Percentiles rank a stretch among this genome's conserved stretches.
These are phyloP conservation scores for Pipa parva DNA, from an alignment of 2,113 vertebrate species.

Conservation along the genomic window DNA sequence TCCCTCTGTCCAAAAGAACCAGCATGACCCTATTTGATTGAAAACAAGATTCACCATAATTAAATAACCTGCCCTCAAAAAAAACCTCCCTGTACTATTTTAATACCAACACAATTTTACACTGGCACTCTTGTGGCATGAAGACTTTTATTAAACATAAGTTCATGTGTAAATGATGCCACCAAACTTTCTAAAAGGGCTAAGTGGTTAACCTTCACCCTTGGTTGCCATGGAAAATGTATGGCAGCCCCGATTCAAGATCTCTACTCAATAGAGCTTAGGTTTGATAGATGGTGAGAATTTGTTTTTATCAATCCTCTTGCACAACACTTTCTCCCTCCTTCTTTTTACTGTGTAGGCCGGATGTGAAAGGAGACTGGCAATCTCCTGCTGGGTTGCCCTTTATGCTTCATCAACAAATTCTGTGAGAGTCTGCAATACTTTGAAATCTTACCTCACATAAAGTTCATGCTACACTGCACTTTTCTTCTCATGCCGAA, in stretches of 20 bases:
- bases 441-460: slow-evolving; percentile 46
- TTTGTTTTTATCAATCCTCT: slow-evolving; percentile 52
- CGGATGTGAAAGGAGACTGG: slow-evolving; percentile 56
- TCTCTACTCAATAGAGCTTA: slow-evolving; percentile 60
- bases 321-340: slow-evolving; percentile 56
- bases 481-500: slow-evolving; percentile 37
- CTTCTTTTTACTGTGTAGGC: slow-evolving; percentile 46
- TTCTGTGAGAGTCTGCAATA: slow-evolving; percentile 52
- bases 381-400: slow-evolving; percentile 56
- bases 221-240: slow-evolving; percentile 62
- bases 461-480: slow-evolving; percentile 46
- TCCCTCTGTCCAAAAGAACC: background rate
- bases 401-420: slow-evolving; percentile 51
- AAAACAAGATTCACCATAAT: slow-evolving; percentile 5
- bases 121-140: background rate
- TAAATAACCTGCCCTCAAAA: slow-evolving; percentile 2
- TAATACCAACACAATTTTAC: background rate
- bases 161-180: slow-evolving; percentile 5
- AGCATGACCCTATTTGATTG: background rate
- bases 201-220: slow-evolving; percentile 42
- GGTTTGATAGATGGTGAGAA: slow-evolving; percentile 67
- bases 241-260: slow-evolving; percentile 57
- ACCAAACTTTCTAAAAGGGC: slow-evolving; percentile 17
- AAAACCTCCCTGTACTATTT: background rate
- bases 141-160: slow-evolving; percentile 26